Evolutionary conservation across 2,797 vertebrate species (phyloP).

Genomic region (Cyprinodon diabolis): DNA sequence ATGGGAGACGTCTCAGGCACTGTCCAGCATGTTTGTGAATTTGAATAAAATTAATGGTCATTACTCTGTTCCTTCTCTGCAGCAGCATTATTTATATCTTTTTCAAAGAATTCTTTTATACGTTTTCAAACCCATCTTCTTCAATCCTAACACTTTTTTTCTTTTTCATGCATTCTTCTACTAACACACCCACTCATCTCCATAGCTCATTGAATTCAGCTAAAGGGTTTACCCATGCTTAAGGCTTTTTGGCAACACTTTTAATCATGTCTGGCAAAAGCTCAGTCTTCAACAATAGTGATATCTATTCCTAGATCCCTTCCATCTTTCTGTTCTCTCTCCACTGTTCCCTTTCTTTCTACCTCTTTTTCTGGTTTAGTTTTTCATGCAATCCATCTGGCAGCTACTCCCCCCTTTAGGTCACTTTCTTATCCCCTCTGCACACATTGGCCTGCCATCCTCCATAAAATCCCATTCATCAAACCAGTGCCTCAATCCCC

Average conservation of each 20-base stretch:
- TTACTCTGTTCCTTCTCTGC: slow-evolving; percentile 51
- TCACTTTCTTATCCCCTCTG: slow-evolving; percentile 67
- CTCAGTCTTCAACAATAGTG: slow-evolving; percentile 55
- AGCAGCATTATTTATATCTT: slow-evolving; percentile 63
- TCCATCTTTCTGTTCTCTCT: slow-evolving; percentile 39
- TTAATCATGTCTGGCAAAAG: slow-evolving; percentile 67
- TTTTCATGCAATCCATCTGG: slow-evolving; percentile 59
- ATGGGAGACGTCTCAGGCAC: slow-evolving; percentile 43
- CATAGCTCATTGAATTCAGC: slow-evolving; percentile 44
- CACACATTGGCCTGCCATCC: slow-evolving; percentile 55
- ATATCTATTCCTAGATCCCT: slow-evolving; percentile 36
- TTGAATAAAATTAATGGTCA: slow-evolving; percentile 52
- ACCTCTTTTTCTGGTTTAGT: slow-evolving; percentile 53
- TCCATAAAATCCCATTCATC: slow-evolving; percentile 58
- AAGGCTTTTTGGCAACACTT: slow-evolving; percentile 56
- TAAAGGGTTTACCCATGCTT: slow-evolving; percentile 59
- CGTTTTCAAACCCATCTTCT: slow-evolving; percentile 36
- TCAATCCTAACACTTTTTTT: slow-evolving; percentile 22
- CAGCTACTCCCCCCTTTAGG: slow-evolving; percentile 55
- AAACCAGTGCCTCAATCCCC: slow-evolving; percentile 44
- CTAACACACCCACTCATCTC: slow-evolving; percentile 65
- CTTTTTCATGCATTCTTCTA: slow-evolving; percentile 44
- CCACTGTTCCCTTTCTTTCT: slow-evolving; percentile 21
- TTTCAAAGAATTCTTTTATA: slow-evolving; percentile 64
- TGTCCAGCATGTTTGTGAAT: slow-evolving; percentile 34